A percentile compares a stretch with the other conserved stretches of the same genome.
These are phyloP conservation scores for Sarcophaga carnaria DNA, from an alignment of 2,888 invertebrate genomes.

Conservation along the genomic window DNA sequence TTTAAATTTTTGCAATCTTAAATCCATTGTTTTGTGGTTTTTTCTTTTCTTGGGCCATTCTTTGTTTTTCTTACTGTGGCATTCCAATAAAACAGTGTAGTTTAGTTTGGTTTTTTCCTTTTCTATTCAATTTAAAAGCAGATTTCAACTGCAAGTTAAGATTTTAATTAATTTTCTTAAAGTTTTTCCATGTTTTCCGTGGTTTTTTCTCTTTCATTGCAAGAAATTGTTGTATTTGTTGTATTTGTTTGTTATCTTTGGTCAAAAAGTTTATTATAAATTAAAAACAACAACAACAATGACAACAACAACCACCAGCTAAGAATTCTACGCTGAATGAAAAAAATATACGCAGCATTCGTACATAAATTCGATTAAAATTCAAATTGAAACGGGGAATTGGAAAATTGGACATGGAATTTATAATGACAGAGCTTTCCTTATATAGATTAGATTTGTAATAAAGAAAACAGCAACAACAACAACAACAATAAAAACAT, in stretches of 20 bases:
- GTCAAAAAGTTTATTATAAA: constrained; percentile 62
- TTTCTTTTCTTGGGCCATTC: constrained; percentile 57
- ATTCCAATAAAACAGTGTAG: no score
- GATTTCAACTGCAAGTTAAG: constrained; percentile 66
- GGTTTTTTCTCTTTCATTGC: background rate
- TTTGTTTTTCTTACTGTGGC: constrained; percentile 1
- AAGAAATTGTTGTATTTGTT: constrained; percentile 38
- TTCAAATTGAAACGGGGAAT: constrained; percentile 30
- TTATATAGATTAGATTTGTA: no score
- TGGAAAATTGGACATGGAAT: constrained; percentile 34
- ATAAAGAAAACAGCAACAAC: background rate
- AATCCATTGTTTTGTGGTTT: constrained; percentile 61
- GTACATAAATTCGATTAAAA: constrained; percentile 53
- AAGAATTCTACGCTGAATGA: constrained; percentile 30
- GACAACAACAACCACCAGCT: no score
- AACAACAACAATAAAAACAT: no score
- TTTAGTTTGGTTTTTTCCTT: no score
- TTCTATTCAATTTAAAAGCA: constrained; percentile 32
- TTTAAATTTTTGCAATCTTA: constrained; percentile 24
- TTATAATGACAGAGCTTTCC: constrained; percentile 44
- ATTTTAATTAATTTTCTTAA: constrained; percentile 69
- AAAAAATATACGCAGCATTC: background rate
- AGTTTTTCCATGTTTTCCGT: constrained; percentile 10
- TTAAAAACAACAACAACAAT: constrained; percentile 19
- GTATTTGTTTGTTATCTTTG: constrained; percentile 19